Base-by-base conservation (phyloP, 2,888 invertebrate species). In the Scaptomyza tumidula region DNA sequence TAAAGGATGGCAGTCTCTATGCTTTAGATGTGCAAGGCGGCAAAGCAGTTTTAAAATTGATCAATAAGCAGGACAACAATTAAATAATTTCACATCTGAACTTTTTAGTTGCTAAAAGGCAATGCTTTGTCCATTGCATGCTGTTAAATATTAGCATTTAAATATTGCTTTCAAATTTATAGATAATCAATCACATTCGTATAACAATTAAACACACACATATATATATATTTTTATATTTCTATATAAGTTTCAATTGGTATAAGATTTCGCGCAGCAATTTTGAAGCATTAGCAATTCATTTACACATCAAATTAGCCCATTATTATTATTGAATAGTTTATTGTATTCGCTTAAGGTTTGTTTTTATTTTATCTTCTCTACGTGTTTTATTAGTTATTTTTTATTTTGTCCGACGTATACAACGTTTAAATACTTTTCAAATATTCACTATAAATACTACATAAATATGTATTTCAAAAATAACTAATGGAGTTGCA, bases 1-100 rank as follows among this genome's bases (percentile, higher is more conserved):
- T 98, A 79, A 95, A 95, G 72, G 96, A 98, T 91, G 95, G 96
- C 86, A 94, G 95, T 72, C 94, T 95, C 92, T 96, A 95, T 91
- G 92, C 93, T 62, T 92, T 96, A 65, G 95, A 95, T 90, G 89
- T 93, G 78, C 92, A 92, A 89, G 91, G 90, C 77, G 93, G 92
- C 74, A 92, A 92, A 86, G 90, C 93, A 73, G 82, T 94, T 74
- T 91, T 94, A 86, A 93, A 93, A 88, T 89, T 92, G 65, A 89
- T 92, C 56, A 92, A 90, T 69, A 92, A 92, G 83, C 91, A 90
- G 86, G 92, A 92, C 74, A 89, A 75, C 53, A 88, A 73, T 52
- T 83, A 29, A 72, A 59, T 45, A 6, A 31, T 56, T 57, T 24
- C 7, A 11, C 11, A 39, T 37, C 13, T 4, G 9, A 39, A 31